Percentiles rank a stretch among this genome's conserved stretches.
Conservation (phyloP, 2,888 invertebrate genomes). For the Adelphocoris suturalis region DNA sequence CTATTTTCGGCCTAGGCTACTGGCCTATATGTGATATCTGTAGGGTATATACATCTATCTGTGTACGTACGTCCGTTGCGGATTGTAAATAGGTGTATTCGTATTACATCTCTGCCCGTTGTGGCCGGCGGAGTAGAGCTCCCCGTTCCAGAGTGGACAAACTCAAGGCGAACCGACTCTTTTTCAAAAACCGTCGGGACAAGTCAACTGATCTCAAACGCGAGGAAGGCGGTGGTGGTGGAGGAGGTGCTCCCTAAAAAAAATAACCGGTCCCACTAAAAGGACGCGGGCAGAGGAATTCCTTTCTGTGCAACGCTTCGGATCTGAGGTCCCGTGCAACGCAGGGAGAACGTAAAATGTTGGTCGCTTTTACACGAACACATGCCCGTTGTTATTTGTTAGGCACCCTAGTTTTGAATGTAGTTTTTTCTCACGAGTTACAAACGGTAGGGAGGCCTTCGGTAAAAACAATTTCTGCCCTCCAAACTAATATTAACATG, state of each 20-base stretch:
- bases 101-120: no score
- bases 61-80: no score
- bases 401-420: no score
- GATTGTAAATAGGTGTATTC: no score
- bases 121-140: neutral
- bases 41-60: no score
- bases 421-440: no score
- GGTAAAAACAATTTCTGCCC: no score
- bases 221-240: neutral
- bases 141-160: neutral
- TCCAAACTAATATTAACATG: no score
- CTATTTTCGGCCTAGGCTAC: no score
- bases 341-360: neutral
- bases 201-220: constrained; percentile 4
- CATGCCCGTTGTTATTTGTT: no score
- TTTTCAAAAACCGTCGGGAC: constrained; percentile 11
- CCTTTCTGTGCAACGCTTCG: neutral
- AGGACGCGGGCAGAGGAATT: neutral
- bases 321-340: neutral
- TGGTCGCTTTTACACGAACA: neutral
- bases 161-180: constrained; percentile 2
- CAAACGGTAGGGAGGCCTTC: no score
- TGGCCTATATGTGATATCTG: no score
- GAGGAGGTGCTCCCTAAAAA: constrained; percentile 5
- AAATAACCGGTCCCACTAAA: constrained; percentile 19